These are phyloP conservation scores for Lochmaea crataegi DNA, from an alignment of 2,888 invertebrate species.

Conservation along the genomic window DNA sequence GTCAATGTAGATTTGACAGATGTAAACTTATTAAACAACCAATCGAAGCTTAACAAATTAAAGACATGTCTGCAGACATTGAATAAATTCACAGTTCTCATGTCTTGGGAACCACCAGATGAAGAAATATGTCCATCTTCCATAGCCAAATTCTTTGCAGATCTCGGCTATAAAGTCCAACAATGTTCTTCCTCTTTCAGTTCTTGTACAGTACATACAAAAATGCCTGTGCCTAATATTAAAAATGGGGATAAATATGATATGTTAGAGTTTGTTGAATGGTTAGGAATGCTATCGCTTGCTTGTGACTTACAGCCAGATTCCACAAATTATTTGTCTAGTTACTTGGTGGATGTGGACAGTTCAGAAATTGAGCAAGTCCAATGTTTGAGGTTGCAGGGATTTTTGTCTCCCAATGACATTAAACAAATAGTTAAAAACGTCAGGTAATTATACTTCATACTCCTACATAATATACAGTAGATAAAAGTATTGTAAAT, in stretches of 20 bases:
- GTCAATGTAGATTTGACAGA: constrained; percentile 67
- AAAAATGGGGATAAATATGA: constrained; percentile 52
- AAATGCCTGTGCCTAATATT: constrained; percentile 61
- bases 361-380: constrained; percentile 58
- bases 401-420: constrained; percentile 66
- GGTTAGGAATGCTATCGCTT: constrained; percentile 68
- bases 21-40: constrained; percentile 64
- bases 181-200: constrained; percentile 63
- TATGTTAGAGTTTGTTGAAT: constrained; percentile 66
- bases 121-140: constrained; percentile 70
- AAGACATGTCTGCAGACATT: constrained; percentile 62
- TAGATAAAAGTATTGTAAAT: too few species aligned
- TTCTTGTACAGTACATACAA: constrained; percentile 59
- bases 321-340: constrained; percentile 57
- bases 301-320: constrained; percentile 61
- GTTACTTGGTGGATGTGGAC: constrained; percentile 63
- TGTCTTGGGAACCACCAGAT: constrained; percentile 69
- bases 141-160: constrained; percentile 67
- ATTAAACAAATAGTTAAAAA: constrained; percentile 57
- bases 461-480: neutral
- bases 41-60: constrained; percentile 65
- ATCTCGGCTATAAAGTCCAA: constrained; percentile 64
- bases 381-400: constrained; percentile 65
- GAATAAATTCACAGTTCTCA: constrained; percentile 64
- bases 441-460: constrained; percentile 31